phyloP scores from a whole-genome alignment of 1,140 invertebrate species.

The Chrysoperla carnea region DNA sequence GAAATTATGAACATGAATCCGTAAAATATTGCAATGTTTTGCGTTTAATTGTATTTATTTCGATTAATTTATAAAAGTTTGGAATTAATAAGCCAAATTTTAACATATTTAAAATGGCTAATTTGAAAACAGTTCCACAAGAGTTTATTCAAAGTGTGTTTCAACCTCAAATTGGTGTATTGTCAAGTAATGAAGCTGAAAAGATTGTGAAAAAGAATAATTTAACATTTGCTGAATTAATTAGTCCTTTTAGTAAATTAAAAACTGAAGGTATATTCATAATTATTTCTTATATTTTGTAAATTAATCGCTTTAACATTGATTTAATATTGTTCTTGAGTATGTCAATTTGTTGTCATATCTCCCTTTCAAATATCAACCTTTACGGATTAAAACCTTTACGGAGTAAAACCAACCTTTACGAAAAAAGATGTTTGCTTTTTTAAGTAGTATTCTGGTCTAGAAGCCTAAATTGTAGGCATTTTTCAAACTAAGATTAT shows the following conservation, averaged over 20 bases:
- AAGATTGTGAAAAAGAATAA: slow-evolving; percentile 78
- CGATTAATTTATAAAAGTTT: neutral
- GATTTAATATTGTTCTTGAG: neutral
- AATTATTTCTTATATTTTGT: slow-evolving; percentile 6
- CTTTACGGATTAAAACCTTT: no score
- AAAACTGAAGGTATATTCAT: slow-evolving; percentile 48
- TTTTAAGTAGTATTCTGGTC: no score
- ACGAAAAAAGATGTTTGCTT: no score
- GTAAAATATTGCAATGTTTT: neutral
- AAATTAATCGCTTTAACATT: slow-evolving; percentile 1
- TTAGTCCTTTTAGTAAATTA: slow-evolving; percentile 76
- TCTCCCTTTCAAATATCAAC: no score
- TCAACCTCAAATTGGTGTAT: slow-evolving; percentile 71
- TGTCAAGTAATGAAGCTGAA: slow-evolving; percentile 67
- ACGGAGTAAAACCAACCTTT: no score
- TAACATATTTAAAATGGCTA: slow-evolving; percentile 28
- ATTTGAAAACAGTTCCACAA: slow-evolving; percentile 46
- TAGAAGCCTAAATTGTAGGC: no score
- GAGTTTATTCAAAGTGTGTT: slow-evolving; percentile 83
- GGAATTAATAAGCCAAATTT: neutral
- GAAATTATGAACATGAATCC: neutral
- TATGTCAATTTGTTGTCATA: no score
- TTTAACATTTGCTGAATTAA: slow-evolving; percentile 70
- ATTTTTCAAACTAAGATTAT: no score
- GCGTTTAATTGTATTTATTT: neutral